Percentiles rank a stretch among this genome's conserved stretches.
Conservation (phyloP, 2,888 invertebrate genomes). For the Drosophila paramelanica region DNA sequence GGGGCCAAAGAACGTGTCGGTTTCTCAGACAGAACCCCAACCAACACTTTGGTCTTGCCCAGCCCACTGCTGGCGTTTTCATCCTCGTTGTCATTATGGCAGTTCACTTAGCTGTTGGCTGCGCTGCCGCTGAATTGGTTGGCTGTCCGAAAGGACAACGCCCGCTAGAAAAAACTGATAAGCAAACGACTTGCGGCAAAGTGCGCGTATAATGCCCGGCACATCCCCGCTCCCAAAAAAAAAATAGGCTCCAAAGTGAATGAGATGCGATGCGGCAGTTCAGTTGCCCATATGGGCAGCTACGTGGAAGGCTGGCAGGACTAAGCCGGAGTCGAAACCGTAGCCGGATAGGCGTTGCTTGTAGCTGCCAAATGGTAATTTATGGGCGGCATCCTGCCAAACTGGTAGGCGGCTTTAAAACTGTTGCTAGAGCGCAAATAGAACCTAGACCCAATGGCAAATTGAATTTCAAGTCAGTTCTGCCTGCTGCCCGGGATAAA, state of each 20-base stretch:
- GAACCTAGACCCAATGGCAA: slow-evolving; percentile 27
- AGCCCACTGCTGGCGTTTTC: slow-evolving; percentile 5
- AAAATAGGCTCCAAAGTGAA: slow-evolving; percentile 23
- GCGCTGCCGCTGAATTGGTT: slow-evolving; percentile 22
- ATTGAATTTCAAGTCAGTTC: slow-evolving; percentile 22
- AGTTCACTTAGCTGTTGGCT: slow-evolving; percentile 58
- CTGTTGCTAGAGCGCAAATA: slow-evolving; percentile 61
- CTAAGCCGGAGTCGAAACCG: slow-evolving; percentile 4
- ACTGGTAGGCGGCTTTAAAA: slow-evolving; percentile 74
- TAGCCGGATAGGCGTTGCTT: slow-evolving; percentile 55
- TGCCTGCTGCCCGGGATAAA: slow-evolving; percentile 6
- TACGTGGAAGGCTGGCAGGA: slow-evolving; percentile 6
- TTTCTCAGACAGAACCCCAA: slow-evolving; percentile 18
- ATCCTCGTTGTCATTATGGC: slow-evolving; percentile 39
- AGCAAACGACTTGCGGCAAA: slow-evolving; percentile 82
- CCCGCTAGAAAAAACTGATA: slow-evolving; percentile 68
- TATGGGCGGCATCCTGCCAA: slow-evolving; percentile 70
- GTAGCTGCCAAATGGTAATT: slow-evolving; percentile 76
- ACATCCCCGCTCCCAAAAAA: slow-evolving; percentile 17
- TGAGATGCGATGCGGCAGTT: slow-evolving; percentile 34
- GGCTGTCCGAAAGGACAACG: slow-evolving; percentile 48
- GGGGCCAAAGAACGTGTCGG: slow-evolving; percentile 74
- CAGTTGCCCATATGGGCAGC: slow-evolving; percentile 41
- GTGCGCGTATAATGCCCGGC: slow-evolving; percentile 63
- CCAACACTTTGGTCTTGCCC: neutral